A percentile compares a stretch with the other conserved stretches of the same genome.
Evolutionary conservation across 2,888 invertebrate genomes (phyloP).

Genomic region (Scaptodrosophila latifasciaeformis): DNA sequence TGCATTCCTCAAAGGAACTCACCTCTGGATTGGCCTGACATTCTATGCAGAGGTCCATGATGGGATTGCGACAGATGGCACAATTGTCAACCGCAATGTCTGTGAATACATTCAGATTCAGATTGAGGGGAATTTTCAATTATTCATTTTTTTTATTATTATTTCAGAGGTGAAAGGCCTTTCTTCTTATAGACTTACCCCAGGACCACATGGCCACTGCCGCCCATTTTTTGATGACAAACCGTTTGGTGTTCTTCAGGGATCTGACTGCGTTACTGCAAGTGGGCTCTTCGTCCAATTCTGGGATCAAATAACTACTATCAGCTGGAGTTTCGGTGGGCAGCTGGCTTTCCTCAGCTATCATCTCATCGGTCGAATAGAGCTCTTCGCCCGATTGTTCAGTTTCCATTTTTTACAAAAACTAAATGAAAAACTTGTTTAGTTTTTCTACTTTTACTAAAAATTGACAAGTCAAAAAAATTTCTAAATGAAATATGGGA

Average conservation of each 20-base stretch:
- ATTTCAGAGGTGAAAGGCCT: too few relatives aligned
- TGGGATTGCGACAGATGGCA: constrained; percentile 98
- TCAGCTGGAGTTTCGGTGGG: too few relatives aligned
- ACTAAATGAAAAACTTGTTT: too few relatives aligned
- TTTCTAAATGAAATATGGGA: too few relatives aligned
- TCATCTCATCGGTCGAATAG: background rate
- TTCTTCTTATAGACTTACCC: constrained; percentile 86
- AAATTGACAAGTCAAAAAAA: too few relatives aligned
- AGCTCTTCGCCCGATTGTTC: too few relatives aligned
- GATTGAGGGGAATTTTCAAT: too few relatives aligned
- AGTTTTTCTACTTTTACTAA: too few relatives aligned
- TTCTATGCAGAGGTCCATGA: constrained; percentile 99
- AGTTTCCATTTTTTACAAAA: too few relatives aligned
- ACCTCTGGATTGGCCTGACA: constrained; percentile 98
- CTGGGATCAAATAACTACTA: background rate
- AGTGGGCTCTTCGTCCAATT: constrained; percentile 30
- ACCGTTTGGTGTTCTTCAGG: constrained; percentile 80
- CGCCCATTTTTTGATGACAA: constrained; percentile 99
- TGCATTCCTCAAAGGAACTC: constrained; percentile 98
- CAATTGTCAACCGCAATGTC: constrained; percentile 99
- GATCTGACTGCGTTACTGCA: constrained; percentile 28
- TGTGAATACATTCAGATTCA: background rate
- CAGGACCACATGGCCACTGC: constrained; percentile 99
- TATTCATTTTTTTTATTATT: too few relatives aligned
- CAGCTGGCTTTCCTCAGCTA: background rate